Conservation (phyloP, 2,888 invertebrate genomes). For the Calameuta pallipes region DNA sequence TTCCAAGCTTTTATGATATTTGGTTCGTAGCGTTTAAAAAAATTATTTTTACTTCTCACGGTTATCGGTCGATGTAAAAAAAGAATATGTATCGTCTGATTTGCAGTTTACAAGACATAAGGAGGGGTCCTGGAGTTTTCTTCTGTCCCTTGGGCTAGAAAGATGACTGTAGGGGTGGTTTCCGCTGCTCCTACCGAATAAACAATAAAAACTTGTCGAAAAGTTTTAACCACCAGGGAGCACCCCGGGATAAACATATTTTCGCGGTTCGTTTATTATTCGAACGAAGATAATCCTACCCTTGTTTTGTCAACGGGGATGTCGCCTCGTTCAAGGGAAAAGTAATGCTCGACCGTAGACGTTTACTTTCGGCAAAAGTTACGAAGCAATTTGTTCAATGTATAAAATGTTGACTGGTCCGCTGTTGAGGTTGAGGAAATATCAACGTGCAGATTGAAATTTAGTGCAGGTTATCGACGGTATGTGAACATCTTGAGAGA, state of each 20-base stretch:
- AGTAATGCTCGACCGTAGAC: background rate
- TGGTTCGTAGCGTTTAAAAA: too few species aligned
- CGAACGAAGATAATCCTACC: constrained; percentile 37
- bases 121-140: background rate
- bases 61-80: background rate
- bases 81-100: background rate
- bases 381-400: background rate
- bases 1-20: too few species aligned
- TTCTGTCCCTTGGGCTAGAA: background rate
- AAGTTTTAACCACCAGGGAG: constrained; percentile 42
- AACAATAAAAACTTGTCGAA: constrained; percentile 48
- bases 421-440: background rate
- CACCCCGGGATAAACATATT: constrained; percentile 42
- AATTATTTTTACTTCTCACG: background rate
- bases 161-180: background rate
- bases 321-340: background rate
- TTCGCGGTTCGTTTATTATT: constrained; percentile 61
- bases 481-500: too few species aligned
- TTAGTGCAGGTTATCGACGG: background rate
- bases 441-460: background rate
- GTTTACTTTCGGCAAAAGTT: background rate
- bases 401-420: background rate
- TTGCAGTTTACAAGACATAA: background rate
- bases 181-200: constrained; percentile 38
- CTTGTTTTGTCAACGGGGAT: constrained; percentile 1